These are phyloP conservation scores for Drosophila nigrodunni DNA, from an alignment of 1,140 invertebrate species.

Conservation along the genomic window DNA sequence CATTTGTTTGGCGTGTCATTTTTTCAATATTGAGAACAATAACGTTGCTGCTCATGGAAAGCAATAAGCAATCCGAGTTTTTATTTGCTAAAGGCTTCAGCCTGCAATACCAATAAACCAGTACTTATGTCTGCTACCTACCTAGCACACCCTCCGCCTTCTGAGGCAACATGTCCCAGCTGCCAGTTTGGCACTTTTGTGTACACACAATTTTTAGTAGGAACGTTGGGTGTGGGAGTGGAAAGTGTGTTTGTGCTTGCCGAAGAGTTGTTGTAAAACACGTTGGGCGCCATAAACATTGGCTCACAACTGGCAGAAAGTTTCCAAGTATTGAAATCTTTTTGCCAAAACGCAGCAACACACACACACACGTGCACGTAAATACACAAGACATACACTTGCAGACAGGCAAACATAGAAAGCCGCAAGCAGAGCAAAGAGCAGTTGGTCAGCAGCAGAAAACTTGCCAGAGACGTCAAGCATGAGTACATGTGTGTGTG, in stretches of 20 bases:
- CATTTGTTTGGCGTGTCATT: not conserved
- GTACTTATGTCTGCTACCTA: slow-evolving; percentile 18
- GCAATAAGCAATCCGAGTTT: slow-evolving; percentile 30
- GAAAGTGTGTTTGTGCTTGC: slow-evolving; percentile 10
- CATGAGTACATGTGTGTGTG: not conserved
- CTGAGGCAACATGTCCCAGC: slow-evolving; percentile 41
- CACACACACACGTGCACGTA: slow-evolving; percentile 21
- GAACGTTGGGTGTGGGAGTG: not conserved
- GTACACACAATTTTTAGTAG: slow-evolving; percentile 27
- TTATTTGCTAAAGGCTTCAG: slow-evolving; percentile 33
- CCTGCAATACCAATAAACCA: slow-evolving; percentile 18
- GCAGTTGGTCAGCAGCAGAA: slow-evolving; percentile 59
- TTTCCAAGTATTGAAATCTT: slow-evolving; percentile 77
- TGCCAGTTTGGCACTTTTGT: slow-evolving; percentile 38
- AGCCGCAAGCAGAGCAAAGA: slow-evolving; percentile 48
- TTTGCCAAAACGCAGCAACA: slow-evolving; percentile 34
- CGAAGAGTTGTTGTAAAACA: slow-evolving; percentile 45
- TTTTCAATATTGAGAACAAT: slow-evolving; percentile 32
- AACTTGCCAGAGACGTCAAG: slow-evolving; percentile 9
- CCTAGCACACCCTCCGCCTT: not conserved
- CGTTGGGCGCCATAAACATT: slow-evolving; percentile 69
- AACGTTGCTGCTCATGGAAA: slow-evolving; percentile 11
- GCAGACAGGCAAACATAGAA: slow-evolving; percentile 42
- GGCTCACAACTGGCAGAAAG: slow-evolving; percentile 69
- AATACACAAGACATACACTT: slow-evolving; percentile 24